phyloP scores from a whole-genome alignment of 2,113 vertebrate genomes.

The Syngnathus floridae region DNA sequence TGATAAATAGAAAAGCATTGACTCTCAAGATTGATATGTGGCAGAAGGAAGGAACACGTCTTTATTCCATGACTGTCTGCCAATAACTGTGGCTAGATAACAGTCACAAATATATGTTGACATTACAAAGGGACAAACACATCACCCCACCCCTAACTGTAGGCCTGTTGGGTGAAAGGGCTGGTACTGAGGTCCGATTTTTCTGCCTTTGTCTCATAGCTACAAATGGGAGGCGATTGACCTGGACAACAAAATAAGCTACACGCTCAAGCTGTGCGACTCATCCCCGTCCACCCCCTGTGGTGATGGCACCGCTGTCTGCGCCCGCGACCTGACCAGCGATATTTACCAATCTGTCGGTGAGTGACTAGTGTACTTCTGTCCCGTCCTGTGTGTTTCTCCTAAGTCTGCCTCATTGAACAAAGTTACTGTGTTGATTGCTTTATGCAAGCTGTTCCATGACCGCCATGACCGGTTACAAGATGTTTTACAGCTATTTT shows the following conservation, averaged over 20 bases:
- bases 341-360: slow-evolving; percentile 68
- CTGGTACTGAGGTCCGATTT: no score
- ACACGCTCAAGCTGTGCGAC: slow-evolving; percentile 79
- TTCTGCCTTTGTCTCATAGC: slow-evolving; percentile 51
- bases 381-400: neutral
- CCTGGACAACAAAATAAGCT: slow-evolving; percentile 68
- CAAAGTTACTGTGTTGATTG: neutral
- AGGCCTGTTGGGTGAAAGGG: no score
- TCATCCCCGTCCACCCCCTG: slow-evolving; percentile 64
- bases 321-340: slow-evolving; percentile 56
- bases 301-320: slow-evolving; percentile 67
- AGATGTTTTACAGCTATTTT: slow-evolving; percentile 3
- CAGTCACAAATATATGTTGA: no score
- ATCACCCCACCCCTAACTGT: no score
- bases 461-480: neutral
- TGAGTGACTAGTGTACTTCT: slow-evolving; percentile 63
- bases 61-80: no score
- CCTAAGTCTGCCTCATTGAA: neutral
- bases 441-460: slow-evolving; percentile 4
- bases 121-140: no score
- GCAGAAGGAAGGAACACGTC: no score
- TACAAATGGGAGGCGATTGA: slow-evolving; percentile 88
- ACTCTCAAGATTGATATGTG: no score
- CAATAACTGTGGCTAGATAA: no score
- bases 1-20: no score